Evolutionary conservation across 2,888 invertebrate species (phyloP).

Genomic region (Notocelia uddmanniana): DNA sequence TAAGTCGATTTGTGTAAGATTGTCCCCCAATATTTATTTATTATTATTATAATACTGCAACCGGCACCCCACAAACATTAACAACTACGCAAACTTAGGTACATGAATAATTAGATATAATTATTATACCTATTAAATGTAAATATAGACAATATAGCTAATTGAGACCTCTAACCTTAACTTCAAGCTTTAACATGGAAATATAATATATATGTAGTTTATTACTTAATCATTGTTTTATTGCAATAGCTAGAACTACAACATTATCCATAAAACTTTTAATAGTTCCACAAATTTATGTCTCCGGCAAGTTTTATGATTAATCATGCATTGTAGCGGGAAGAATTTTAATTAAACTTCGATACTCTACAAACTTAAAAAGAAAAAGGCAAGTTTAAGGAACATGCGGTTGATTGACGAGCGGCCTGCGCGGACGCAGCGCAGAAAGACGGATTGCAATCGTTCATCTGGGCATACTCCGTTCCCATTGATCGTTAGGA

Average conservation of each 20-base stretch:
- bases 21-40: too few species aligned
- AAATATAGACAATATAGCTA: not conserved
- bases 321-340: conserved; percentile 49
- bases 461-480: conserved; percentile 64
- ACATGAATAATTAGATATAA: not conserved
- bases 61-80: too few species aligned
- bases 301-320: conserved; percentile 48
- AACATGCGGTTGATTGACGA: conserved; percentile 75
- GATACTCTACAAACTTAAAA: conserved; percentile 67
- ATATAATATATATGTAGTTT: conserved; percentile 7
- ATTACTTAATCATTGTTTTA: conserved; percentile 21
- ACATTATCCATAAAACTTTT: conserved; percentile 47
- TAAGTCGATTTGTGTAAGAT: too few species aligned
- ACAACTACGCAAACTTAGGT: too few species aligned
- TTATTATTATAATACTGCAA: too few species aligned
- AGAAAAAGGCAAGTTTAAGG: conserved; percentile 62
- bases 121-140: not conserved
- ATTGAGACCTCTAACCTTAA: conserved; percentile 11
- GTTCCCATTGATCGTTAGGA: not conserved
- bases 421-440: conserved; percentile 56
- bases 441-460: conserved; percentile 74
- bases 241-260: conserved; percentile 26
- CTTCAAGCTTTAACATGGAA: conserved; percentile 4
- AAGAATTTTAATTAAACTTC: conserved; percentile 74
- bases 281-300: conserved; percentile 48